Base-by-base conservation (phyloP, 2,888 invertebrate genomes). In the Exocentrus adspersus region DNA sequence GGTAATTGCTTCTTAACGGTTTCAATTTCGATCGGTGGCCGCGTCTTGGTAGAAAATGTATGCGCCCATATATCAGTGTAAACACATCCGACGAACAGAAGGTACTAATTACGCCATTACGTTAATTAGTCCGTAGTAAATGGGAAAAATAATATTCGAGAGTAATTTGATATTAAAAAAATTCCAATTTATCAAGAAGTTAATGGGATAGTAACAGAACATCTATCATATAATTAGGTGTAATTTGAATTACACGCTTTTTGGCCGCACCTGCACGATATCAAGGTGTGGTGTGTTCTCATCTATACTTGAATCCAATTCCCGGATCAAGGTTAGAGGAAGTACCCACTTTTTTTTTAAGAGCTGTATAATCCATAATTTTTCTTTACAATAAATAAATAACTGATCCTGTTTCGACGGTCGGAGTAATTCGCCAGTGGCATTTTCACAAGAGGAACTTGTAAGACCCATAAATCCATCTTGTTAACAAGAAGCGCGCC, bases 221-320 rank as follows among this genome's bases (percentile, higher is more conserved):
- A 75, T 75, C 74, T 72, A 75, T 75, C 73, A 72, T 77, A 74
- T 78, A 78, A 78, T 78, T 78, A 77, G 71, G 73, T 71, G 74
- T 75, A 75, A 75, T 77, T 77, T 74, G 75, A 78, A 77, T 78
- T 77, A 76, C 73, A 78, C 75, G 77, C 75, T 77, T 77, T 76
- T 77, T 74, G 75, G 76, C 77, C 77, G 75, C 78, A 77, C 78
- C 78, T 78, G 78, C 77, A n/a, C n/a, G 71, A 73, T 74, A 70
- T 70, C 72, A 76, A 73, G 72, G 73, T 70, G 72, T 72, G 73
- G 67, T 71, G 68, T 69, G 72, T 64, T 12, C n/a, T 37, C 37
- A 65, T 70, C 74, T 70, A 72, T 71, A 67, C 68, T 69, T 71
- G 68, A 66, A 70, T 66, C n/a, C 69, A 32, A 19, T 51, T 51